These are phyloP conservation scores for Pomatorhinus ruficollis DNA, from an alignment of 2,113 vertebrate genomes.

Conservation along the genomic window DNA sequence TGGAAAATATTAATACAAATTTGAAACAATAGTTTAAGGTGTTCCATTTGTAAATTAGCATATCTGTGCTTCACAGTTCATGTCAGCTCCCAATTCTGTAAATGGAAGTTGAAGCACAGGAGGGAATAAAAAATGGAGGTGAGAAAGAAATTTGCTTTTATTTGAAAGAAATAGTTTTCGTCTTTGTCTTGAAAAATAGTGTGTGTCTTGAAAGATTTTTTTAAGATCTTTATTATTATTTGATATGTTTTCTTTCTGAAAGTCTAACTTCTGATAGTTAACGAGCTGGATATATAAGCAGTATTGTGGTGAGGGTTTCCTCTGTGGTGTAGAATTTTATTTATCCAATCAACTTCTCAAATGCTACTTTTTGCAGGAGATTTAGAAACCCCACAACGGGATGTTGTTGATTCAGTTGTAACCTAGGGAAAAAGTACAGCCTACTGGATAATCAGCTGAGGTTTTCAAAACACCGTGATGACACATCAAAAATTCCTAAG, in stretches of 20 bases:
- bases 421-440: background rate
- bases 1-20: background rate
- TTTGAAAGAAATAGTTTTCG: background rate
- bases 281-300: background rate
- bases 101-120: background rate
- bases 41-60: constrained; percentile 2
- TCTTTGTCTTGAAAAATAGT: background rate
- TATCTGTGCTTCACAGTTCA: background rate
- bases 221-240: background rate
- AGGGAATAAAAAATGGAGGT: background rate
- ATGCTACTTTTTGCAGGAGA: background rate
- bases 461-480: background rate
- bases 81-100: background rate
- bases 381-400: background rate
- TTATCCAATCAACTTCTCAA: background rate
- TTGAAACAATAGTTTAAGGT: constrained; percentile 9
- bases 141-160: background rate
- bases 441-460: background rate
- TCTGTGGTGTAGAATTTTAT: background rate
- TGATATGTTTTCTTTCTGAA: background rate
- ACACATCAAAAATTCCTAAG: background rate
- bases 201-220: background rate
- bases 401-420: background rate
- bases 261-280: background rate
- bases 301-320: background rate